phyloP scores from a whole-genome alignment of 2,888 invertebrate genomes.

The Lumbricus terrestris region DNA sequence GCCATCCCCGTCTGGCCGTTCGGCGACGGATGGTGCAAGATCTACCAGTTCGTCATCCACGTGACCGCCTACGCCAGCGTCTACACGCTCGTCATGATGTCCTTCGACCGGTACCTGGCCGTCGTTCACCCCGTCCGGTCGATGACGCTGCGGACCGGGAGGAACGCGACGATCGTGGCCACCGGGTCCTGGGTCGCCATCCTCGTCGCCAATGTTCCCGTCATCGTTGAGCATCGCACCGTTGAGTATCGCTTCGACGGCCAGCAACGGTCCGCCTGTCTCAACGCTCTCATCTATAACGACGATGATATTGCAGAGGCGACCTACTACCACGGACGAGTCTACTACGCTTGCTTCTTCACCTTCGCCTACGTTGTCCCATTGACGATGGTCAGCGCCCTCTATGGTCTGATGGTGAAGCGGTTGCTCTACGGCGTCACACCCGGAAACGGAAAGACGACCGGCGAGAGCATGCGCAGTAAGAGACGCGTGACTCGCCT shows the following conservation, averaged over 20 bases:
- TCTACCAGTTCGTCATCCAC: slow-evolving; percentile 85
- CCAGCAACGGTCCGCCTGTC: slow-evolving; percentile 6
- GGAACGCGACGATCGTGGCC: slow-evolving; percentile 29
- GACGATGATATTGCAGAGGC: not conserved
- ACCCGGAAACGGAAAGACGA: slow-evolving; percentile 52
- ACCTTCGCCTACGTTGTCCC: slow-evolving; percentile 85
- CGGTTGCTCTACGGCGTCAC: slow-evolving; percentile 14
- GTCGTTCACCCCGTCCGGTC: slow-evolving; percentile 89
- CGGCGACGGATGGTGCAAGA: slow-evolving; percentile 84
- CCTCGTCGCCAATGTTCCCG: slow-evolving; percentile 21
- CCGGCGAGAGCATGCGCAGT: slow-evolving; percentile 78
- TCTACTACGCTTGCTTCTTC: slow-evolving; percentile 65
- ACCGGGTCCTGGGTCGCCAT: slow-evolving; percentile 27
- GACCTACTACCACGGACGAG: slow-evolving; percentile 20
- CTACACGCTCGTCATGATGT: slow-evolving; percentile 90
- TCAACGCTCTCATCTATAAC: slow-evolving; percentile 10
- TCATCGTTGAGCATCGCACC: slow-evolving; percentile 18
- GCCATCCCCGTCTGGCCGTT: slow-evolving; percentile 85
- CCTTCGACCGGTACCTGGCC: slow-evolving; percentile 83
- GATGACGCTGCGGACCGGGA: slow-evolving; percentile 61
- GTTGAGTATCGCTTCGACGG: slow-evolving; percentile 23
- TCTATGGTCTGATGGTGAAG: slow-evolving; percentile 82
- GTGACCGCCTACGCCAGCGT: slow-evolving; percentile 91
- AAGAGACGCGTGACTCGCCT: slow-evolving; percentile 86
- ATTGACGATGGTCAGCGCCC: slow-evolving; percentile 77